A percentile compares a stretch with the other conserved stretches of the same genome.
Conservation (phyloP, 2,113 vertebrate species). For the Oxyruncus cristatus region DNA sequence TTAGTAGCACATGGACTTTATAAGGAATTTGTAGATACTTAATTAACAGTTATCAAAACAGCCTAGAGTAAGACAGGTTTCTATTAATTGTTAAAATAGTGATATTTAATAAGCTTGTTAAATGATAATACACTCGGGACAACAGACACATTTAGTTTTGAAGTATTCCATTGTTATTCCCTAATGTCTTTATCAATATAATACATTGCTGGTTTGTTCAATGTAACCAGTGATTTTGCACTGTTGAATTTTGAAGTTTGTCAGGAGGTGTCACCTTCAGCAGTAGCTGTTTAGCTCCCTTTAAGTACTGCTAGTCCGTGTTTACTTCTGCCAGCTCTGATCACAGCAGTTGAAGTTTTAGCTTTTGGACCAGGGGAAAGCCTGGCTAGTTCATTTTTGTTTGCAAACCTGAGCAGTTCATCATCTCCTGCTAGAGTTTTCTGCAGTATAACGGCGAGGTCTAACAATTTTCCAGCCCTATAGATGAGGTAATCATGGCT, state of each 20-base stretch:
- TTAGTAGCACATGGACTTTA: conserved; percentile 65
- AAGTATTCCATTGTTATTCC: not conserved
- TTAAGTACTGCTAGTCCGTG: not conserved
- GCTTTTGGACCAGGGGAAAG: not conserved
- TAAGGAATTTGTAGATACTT: conserved; percentile 69
- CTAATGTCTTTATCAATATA: conserved; percentile 60
- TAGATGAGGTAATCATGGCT: not conserved
- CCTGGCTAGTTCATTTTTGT: not conserved
- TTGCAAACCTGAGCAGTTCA: not conserved
- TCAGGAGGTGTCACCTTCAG: not conserved
- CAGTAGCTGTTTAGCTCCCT: not conserved
- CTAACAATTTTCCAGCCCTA: not conserved
- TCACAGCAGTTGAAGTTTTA: not conserved
- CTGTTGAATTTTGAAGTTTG: not conserved
- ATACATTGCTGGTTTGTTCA: not conserved
- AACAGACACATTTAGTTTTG: conserved; percentile 46
- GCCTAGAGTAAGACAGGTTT: conserved; percentile 67
- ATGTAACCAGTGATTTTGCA: not conserved
- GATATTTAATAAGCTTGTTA: conserved; percentile 67
- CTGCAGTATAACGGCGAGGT: not conserved
- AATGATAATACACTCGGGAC: conserved; percentile 60
- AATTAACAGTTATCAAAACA: conserved; percentile 74
- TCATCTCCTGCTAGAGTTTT: not conserved
- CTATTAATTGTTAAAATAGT: conserved; percentile 72
- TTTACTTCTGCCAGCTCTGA: not conserved